phyloP scores from a whole-genome alignment of 2,888 invertebrate species.

The Nomada lathburiana region DNA sequence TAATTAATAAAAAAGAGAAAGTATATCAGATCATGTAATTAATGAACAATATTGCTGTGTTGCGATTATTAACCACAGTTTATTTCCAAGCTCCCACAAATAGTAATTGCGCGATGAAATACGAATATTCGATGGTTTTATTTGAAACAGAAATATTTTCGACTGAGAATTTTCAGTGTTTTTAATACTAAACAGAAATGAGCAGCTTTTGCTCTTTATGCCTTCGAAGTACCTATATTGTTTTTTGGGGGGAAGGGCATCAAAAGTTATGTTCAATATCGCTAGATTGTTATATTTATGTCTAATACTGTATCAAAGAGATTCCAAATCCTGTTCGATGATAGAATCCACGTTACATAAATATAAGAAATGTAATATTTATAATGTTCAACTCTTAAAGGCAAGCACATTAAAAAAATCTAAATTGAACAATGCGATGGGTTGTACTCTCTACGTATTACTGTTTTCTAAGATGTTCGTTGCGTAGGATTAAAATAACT shows the following conservation, averaged over 20 bases:
- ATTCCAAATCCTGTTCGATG: conserved; percentile 12
- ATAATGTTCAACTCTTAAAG: conserved; percentile 20
- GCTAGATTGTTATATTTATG: conserved; percentile 30
- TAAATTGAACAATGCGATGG: conserved; percentile 35
- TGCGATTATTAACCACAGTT: background rate
- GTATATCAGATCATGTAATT: background rate
- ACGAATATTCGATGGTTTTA: too few species aligned
- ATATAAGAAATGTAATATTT: conserved; percentile 42
- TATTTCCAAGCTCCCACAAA: background rate
- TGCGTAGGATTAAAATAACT: conserved; percentile 45
- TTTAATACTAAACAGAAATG: background rate
- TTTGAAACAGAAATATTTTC: too few species aligned
- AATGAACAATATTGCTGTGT: background rate
- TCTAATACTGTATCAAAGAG: conserved; percentile 39
- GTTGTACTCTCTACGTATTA: conserved; percentile 30
- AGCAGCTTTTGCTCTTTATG: too few species aligned
- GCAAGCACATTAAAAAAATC: conserved; percentile 35
- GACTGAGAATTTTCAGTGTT: background rate
- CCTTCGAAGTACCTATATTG: background rate
- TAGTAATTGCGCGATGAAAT: background rate
- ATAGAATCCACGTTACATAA: conserved; percentile 44
- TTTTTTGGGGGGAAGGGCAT: background rate
- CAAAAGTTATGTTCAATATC: conserved; percentile 2
- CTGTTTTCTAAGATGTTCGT: conserved; percentile 47
- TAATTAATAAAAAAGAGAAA: background rate